These are phyloP conservation scores for Marasmarcha lunaedactyla DNA, from an alignment of 2,888 invertebrate species.

Conservation along the genomic window DNA sequence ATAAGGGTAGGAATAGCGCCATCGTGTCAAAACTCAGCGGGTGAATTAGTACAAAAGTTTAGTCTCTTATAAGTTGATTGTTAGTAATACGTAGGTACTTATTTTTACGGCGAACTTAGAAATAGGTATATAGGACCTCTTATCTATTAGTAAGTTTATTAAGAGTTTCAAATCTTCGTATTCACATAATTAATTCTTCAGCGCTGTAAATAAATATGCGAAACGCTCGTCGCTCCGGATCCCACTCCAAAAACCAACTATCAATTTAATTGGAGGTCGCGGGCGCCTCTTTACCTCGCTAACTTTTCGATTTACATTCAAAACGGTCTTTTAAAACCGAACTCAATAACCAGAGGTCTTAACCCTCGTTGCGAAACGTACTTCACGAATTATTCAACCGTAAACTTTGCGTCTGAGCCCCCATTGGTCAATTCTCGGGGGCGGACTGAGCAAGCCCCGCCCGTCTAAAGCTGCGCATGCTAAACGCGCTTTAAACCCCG, in stretches of 20 bases:
- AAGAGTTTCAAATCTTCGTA: no score
- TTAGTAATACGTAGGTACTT: no score
- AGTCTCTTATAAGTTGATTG: no score
- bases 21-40: no score
- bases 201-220: no score
- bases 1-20: no score
- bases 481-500: slow-evolving; percentile 62
- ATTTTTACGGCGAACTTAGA: no score
- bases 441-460: slow-evolving; percentile 40
- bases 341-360: slow-evolving; percentile 58
- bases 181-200: no score
- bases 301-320: slow-evolving; percentile 71
- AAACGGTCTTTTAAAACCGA: slow-evolving; percentile 65
- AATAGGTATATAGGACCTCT: no score
- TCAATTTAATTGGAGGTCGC: slow-evolving; percentile 64
- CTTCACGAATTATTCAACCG: slow-evolving; percentile 49
- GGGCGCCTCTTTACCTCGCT: slow-evolving; percentile 59
- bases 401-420: slow-evolving; percentile 30
- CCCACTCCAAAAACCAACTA: slow-evolving; percentile 38
- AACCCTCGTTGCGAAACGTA: slow-evolving; percentile 49
- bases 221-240: no score
- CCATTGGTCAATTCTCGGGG: slow-evolving; percentile 35
- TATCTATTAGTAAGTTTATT: no score
- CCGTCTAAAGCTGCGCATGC: slow-evolving; percentile 50
- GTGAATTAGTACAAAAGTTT: no score